Conservation (phyloP, 2,797 vertebrate species). For the Thalassophryne amazonica region DNA sequence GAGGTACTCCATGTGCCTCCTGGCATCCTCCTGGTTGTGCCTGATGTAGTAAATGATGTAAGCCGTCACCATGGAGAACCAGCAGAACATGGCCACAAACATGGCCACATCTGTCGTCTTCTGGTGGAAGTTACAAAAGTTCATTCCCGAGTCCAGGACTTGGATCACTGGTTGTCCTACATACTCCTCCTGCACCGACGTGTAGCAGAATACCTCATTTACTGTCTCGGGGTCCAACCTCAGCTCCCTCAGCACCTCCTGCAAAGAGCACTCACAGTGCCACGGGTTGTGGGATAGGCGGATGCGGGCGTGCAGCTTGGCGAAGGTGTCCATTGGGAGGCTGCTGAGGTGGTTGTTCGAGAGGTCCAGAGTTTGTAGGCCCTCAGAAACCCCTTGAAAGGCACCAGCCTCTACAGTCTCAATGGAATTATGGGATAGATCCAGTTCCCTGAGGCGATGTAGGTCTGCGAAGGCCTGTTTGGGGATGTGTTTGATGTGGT, state of each 20-base stretch:
- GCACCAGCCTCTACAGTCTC: constrained; percentile 87
- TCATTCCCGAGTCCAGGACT: constrained; percentile 88
- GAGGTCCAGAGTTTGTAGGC: constrained; percentile 85
- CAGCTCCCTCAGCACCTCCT: constrained; percentile 89
- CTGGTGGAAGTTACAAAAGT: constrained; percentile 91
- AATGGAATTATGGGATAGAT: constrained; percentile 89
- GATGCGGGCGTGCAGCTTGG: constrained; percentile 84
- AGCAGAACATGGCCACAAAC: constrained; percentile 96
- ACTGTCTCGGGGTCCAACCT: constrained; percentile 89
- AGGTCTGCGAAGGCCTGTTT: constrained; percentile 87
- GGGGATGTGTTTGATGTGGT: constrained; percentile 87
- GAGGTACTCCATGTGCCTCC: constrained; percentile 92
- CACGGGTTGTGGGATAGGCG: constrained; percentile 90
- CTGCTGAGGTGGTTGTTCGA: constrained; percentile 89
- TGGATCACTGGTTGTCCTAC: constrained; percentile 85
- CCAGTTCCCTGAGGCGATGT: constrained; percentile 85
- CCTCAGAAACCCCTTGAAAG: constrained; percentile 87
- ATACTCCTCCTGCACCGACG: constrained; percentile 77
- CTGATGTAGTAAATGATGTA: constrained; percentile 91
- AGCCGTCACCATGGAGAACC: constrained; percentile 95
- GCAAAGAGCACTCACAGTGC: constrained; percentile 91
- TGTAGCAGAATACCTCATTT: constrained; percentile 86
- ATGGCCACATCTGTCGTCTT: constrained; percentile 92
- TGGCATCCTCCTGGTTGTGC: constrained; percentile 91
- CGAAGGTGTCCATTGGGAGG: constrained; percentile 88